Conservation (phyloP, 2,113 vertebrate species). For the Myocastor coypus region DNA sequence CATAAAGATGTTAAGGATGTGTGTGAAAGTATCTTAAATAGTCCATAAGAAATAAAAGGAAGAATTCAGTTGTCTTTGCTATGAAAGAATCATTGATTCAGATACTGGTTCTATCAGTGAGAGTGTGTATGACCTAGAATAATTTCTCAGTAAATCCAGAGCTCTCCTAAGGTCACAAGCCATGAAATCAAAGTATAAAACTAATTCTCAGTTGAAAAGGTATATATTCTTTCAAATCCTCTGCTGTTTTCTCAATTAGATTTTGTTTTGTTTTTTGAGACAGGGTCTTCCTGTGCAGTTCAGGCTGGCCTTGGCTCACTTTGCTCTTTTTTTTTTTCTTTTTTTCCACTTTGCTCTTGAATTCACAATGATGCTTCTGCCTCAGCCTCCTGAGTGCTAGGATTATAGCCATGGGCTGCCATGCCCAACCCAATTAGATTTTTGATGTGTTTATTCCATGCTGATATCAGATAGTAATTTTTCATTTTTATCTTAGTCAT, state of each 20-base stretch:
- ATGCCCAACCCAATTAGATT: background rate
- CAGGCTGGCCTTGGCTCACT: too few relatives aligned
- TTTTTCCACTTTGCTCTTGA: too few relatives aligned
- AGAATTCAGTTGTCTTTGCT: background rate
- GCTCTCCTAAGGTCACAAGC: background rate
- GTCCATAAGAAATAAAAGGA: background rate
- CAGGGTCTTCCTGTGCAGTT: too few relatives aligned
- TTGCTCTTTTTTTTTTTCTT: too few relatives aligned
- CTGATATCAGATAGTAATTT: background rate
- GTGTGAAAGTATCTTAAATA: background rate
- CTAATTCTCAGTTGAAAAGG: background rate
- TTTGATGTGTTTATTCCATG: background rate
- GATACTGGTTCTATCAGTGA: background rate
- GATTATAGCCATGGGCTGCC: too few relatives aligned
- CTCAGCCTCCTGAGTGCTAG: too few relatives aligned
- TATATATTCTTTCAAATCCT: background rate
- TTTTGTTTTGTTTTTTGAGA: too few relatives aligned
- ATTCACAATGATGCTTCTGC: too few relatives aligned
- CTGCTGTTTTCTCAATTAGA: background rate
- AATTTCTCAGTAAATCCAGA: background rate
- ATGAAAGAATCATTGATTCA: background rate
- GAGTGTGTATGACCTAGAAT: background rate
- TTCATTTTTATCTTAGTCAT: background rate
- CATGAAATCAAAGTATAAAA: background rate
- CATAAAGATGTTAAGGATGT: background rate